These are phyloP conservation scores for Cheiracanthium punctorium DNA, from an alignment of 2,888 invertebrate genomes.

Conservation along the genomic window DNA sequence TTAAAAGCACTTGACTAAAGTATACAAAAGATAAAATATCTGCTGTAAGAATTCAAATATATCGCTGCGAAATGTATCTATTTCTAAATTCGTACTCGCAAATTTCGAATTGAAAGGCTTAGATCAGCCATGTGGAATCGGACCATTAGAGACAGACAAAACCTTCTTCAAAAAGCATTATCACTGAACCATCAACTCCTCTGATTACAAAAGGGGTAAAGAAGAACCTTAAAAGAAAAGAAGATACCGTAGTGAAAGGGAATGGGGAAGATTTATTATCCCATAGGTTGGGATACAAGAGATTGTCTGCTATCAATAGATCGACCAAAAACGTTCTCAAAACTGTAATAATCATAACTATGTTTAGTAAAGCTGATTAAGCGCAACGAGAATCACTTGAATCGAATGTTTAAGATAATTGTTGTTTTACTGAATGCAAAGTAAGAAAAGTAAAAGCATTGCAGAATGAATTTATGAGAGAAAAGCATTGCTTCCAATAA, in stretches of 20 bases:
- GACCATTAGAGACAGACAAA: constrained; percentile 41
- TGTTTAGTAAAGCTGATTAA: too few species aligned
- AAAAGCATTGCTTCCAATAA: too few species aligned
- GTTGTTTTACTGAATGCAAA: too few species aligned
- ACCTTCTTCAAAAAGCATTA: constrained; percentile 44
- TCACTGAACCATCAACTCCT: constrained; percentile 28
- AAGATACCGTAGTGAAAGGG: constrained; percentile 20
- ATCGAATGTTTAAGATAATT: too few species aligned
- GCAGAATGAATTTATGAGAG: too few species aligned
- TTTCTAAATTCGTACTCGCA: not conserved
- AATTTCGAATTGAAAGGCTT: not conserved
- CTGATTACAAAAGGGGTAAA: constrained; percentile 44
- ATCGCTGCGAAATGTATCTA: not conserved
- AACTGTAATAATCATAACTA: too few species aligned
- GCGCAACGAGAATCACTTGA: too few species aligned
- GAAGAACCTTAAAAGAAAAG: constrained; percentile 15
- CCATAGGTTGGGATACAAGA: constrained; percentile 16
- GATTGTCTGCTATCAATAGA: constrained; percentile 37
- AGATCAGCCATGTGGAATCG: constrained; percentile 13
- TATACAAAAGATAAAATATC: not conserved
- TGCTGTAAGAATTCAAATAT: not conserved
- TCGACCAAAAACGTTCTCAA: too few species aligned
- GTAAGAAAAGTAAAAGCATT: too few species aligned
- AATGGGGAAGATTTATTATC: constrained; percentile 4
- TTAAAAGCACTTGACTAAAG: not conserved